Evolutionary conservation across 2,888 invertebrate species (phyloP).

Genomic region (Ochlodes sylvanus): DNA sequence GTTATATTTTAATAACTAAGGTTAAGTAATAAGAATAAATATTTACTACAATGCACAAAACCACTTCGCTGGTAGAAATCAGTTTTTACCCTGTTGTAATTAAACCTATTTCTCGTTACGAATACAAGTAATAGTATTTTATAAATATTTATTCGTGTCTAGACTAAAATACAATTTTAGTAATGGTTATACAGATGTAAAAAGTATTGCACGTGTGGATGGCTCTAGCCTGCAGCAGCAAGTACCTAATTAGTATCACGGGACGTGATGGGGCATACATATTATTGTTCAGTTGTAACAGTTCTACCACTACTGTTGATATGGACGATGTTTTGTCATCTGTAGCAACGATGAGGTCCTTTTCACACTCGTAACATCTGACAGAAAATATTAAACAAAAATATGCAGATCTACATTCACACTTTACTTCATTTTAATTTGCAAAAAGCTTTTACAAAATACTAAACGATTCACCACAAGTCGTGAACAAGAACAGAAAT

Average conservation of each 20-base stretch:
- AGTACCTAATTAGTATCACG: conserved; percentile 1
- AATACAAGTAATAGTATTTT: background rate
- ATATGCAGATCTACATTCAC: conserved; percentile 10
- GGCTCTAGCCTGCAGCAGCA: background rate
- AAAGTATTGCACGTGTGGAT: background rate
- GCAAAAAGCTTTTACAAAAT: conserved; percentile 5
- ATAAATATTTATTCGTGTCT: background rate
- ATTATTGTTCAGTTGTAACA: too few species aligned
- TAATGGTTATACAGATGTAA: background rate
- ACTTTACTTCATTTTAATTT: conserved; percentile 8
- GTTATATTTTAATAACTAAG: too few species aligned
- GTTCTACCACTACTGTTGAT: too few species aligned
- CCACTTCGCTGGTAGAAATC: background rate
- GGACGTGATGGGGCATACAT: too few species aligned
- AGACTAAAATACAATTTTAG: conserved; percentile 3
- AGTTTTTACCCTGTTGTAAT: background rate
- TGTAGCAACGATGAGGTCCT: too few species aligned
- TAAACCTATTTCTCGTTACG: background rate
- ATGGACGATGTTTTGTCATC: too few species aligned
- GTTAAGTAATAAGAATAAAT: too few species aligned
- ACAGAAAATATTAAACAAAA: conserved; percentile 1
- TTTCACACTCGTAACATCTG: background rate
- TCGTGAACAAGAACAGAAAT: too few species aligned
- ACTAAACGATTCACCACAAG: too few species aligned
- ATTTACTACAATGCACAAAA: too few species aligned